Conservation (phyloP, 2,888 invertebrate genomes). For the Cataglyphis livida region DNA sequence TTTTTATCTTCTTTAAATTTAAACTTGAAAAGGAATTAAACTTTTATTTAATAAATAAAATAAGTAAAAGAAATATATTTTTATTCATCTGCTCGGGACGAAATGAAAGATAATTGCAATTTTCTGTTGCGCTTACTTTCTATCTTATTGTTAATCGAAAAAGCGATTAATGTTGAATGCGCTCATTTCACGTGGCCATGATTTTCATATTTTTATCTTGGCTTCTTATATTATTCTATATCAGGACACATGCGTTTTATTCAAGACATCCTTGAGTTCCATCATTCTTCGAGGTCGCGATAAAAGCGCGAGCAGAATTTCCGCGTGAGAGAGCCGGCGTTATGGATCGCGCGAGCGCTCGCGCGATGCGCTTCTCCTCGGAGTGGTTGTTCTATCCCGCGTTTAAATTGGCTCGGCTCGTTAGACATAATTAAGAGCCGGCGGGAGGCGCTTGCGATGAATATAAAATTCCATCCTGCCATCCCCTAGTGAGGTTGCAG, state of each 20-base stretch:
- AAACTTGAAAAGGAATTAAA: background rate
- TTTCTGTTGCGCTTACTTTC: background rate
- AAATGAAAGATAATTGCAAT: background rate
- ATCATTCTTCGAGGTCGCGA: background rate
- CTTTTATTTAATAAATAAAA: background rate
- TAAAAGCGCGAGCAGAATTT: slow-evolving; percentile 43
- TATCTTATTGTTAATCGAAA: background rate
- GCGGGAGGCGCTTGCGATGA: slow-evolving; percentile 30
- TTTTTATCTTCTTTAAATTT: background rate
- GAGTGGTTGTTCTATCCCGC: slow-evolving; percentile 24
- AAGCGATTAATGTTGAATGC: background rate
- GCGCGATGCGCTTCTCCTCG: slow-evolving; percentile 25
- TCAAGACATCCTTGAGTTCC: background rate
- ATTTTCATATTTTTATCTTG: background rate
- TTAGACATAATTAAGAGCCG: slow-evolving; percentile 52
- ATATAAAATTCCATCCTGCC: slow-evolving; percentile 49
- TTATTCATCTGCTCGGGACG: background rate
- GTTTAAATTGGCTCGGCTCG: slow-evolving; percentile 57
- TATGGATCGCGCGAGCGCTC: slow-evolving; percentile 39
- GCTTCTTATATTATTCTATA: background rate
- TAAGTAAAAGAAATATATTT: background rate
- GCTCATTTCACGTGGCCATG: background rate
- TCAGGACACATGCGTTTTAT: background rate
- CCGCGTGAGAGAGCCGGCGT: slow-evolving; percentile 44
- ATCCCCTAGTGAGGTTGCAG: slow-evolving; percentile 5